phyloP scores from a whole-genome alignment of 1,140 invertebrate species.

The Aplysia californica region DNA sequence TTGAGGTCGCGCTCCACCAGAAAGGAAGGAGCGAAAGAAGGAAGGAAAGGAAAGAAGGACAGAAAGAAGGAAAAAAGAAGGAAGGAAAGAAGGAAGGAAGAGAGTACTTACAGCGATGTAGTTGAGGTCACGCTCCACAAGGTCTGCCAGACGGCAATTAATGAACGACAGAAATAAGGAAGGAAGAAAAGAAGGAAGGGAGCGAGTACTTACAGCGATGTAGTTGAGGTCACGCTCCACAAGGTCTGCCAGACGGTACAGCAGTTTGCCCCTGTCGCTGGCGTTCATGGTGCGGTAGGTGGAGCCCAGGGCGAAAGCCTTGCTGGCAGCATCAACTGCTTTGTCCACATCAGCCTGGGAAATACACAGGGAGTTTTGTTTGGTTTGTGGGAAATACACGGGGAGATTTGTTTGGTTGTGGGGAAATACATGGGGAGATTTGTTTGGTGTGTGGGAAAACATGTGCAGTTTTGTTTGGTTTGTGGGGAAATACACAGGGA shows the following conservation, averaged over 20 bases:
- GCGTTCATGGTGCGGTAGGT: constrained; percentile 94
- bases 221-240: constrained; percentile 79
- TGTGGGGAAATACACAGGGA: too few relatives aligned
- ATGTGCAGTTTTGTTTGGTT: too few relatives aligned
- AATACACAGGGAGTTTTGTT: too few relatives aligned
- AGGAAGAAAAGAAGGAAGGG: neutral
- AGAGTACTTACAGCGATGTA: constrained; percentile 72
- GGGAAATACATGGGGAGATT: too few relatives aligned
- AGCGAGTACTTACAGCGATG: constrained; percentile 72
- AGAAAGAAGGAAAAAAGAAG: neutral
- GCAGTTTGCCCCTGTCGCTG: constrained; percentile 81
- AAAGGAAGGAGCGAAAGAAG: neutral
- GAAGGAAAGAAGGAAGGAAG: neutral
- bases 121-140: constrained; percentile 79
- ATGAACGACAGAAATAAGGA: neutral
- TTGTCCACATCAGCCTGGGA: constrained; percentile 62
- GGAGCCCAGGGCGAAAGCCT: constrained; percentile 73
- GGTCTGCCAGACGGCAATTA: constrained; percentile 78
- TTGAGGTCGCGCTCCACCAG: constrained; percentile 80
- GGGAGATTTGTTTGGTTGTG: too few relatives aligned
- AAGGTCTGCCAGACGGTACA: constrained; percentile 83
- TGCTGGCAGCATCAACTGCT: constrained; percentile 85
- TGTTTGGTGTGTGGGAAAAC: too few relatives aligned
- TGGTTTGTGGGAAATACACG: too few relatives aligned
- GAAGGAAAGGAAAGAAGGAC: neutral